Evolutionary conservation across 2,113 vertebrate species (phyloP), one percentile per base, ranked within the genome.

Genomic region (Tragelaphus scriptus): DNA sequence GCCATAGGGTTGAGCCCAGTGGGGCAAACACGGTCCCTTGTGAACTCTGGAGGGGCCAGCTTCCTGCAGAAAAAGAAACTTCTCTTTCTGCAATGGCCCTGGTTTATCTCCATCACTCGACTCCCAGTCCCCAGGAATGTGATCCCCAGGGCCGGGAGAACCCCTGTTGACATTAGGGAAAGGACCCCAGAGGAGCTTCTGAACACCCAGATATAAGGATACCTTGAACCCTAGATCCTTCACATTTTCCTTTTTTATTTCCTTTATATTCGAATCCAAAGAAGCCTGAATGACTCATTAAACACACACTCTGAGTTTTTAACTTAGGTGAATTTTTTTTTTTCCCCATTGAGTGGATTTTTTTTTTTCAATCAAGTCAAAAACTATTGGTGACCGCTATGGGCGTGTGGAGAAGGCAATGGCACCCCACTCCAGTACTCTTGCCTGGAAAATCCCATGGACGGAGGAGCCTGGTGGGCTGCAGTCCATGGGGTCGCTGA

Each of bases 81-180:
- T 26, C 30, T 16, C 8, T 4, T 5, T 26, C 55, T 26, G 3
- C 8, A 2, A 1, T 3, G 40, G 13, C 10, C 13, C 13, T 11
- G 36, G 53, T 47, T 79, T 10, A 16, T 8, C 19, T 17, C 28
- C 28, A 12, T 49, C 9, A 2, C 3, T 0, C 2, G 14, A 4
- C 12, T 23, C 32, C 2, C 23, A 51, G 30, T 4, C 75, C 23
- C 21, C 5, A 4, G 30, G 89, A 8, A 51, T 5, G 58, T 13
- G 44, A 21, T 49, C 8, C 40, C 40, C 71, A 36, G 71, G 40
- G 30, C 55, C 0, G 1, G 14, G 44, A 80, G 56, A 36, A 59
- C 1, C 21, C 30, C 14, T 6, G 19, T 2, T 4, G 44, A 13
- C 28, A 7, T 49, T 59, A 49, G 4, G 32, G 3, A 28, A 19